Base-by-base conservation (phyloP, 2,113 vertebrate species). In the Microcebus tavaratra region DNA sequence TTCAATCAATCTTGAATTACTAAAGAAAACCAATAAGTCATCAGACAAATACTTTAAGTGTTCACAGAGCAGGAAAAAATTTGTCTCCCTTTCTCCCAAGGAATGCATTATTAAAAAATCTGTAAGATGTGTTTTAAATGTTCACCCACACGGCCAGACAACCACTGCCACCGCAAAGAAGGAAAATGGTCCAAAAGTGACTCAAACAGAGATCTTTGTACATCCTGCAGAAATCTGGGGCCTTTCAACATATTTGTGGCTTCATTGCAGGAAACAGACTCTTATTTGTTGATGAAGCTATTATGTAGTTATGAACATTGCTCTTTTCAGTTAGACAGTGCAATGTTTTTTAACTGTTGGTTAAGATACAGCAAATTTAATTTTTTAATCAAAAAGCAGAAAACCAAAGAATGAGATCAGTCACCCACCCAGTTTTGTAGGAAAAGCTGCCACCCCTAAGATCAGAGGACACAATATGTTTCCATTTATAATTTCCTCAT, bases 71-170 rank as follows among this genome's bases (percentile, higher is more conserved):
- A 93, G 84, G 53, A 97, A 92, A 95, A 97, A 80, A n/a, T 2
- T 67, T 45, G 6, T 65, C 92, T 98, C 85, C 92, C 21, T 92
- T 97, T 88, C 83, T 76, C 14, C 79, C 55, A 80, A 85, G 78
- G 94, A 90, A 94, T 57, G 92, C 73, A 96, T 98, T 95, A 97
- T 97, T 98, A 70, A 97, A 96, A 96, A 97, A 82, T 90, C 86
- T 91, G 85, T 91, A 96, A 92, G 95, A 92, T 93, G 2, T 7
- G 1, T 91, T 97, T 97, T 91, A 91, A 96, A 94, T 81, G 86
- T 67, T 50, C 39, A 57, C 42, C 97, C 91, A 97, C 4, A 4
- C 90, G 88, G 90, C 34, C 97, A 98, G 97, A 87, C 63, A 97
- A 95, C 94, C 94, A 88, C 75, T 79, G 83, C 53, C 92, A 96